Conservation (phyloP, 1,140 invertebrate genomes). For the Nilaparvata lugens region DNA sequence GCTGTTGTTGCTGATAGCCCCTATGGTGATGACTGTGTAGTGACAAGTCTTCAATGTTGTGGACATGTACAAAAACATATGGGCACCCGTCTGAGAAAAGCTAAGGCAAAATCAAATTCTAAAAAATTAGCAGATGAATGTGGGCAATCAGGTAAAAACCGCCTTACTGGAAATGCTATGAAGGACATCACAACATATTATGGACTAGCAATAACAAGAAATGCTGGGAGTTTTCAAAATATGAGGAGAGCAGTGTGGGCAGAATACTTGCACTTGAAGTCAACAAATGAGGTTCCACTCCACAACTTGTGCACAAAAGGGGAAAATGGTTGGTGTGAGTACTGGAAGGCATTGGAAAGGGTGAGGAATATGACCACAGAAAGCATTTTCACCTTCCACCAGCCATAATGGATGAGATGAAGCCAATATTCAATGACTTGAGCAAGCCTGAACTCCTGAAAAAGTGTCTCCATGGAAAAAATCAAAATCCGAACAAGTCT, state of each 20-base stretch:
- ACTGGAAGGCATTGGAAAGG: background rate
- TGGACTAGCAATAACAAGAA: background rate
- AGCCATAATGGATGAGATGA: constrained; percentile 14
- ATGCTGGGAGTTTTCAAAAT: background rate
- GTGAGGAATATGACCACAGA: constrained; percentile 2
- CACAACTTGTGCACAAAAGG: background rate
- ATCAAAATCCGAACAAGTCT: constrained; percentile 16
- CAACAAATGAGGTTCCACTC: background rate
- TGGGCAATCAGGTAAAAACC: background rate
- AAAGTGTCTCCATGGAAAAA: constrained; percentile 17
- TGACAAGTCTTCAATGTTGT: background rate
- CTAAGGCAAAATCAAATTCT: background rate
- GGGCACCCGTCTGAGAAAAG: background rate
- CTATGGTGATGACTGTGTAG: background rate
- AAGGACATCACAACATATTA: background rate
- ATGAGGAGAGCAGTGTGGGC: background rate
- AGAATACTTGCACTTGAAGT: background rate
- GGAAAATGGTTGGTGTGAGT: background rate
- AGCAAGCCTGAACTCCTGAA: constrained; percentile 15
- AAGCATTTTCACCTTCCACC: constrained; percentile 8
- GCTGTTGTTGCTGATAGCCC: background rate
- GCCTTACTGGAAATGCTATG: background rate
- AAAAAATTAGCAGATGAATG: background rate
- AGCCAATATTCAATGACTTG: constrained; percentile 18
- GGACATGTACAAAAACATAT: background rate